These are phyloP conservation scores for Mycogona germanica DNA, from an alignment of 2,888 invertebrate genomes.

Conservation along the genomic window DNA sequence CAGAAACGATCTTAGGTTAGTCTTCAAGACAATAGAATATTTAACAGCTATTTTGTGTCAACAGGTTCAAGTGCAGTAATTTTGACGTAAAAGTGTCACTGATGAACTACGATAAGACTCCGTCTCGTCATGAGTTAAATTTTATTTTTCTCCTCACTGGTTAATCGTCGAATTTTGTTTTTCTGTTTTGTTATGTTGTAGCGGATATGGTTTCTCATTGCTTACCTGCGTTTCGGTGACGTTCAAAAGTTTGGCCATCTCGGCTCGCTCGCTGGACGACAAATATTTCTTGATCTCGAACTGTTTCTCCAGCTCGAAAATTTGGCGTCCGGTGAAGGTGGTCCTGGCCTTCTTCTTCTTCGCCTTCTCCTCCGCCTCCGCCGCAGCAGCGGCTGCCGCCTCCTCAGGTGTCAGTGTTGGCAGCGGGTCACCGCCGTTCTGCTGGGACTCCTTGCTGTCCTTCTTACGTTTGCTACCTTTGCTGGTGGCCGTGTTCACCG, in stretches of 20 bases:
- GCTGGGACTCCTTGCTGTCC: slow-evolving; percentile 13
- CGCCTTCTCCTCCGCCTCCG: slow-evolving; percentile 16
- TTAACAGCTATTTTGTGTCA: too few relatives aligned
- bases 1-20: too few relatives aligned
- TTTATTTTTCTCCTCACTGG: too few relatives aligned
- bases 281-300: slow-evolving; percentile 94
- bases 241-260: slow-evolving; percentile 84
- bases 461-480: slow-evolving; percentile 11
- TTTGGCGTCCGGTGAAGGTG: slow-evolving; percentile 90
- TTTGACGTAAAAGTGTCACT: too few relatives aligned
- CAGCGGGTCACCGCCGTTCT: slow-evolving; percentile 1
- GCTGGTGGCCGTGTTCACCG: slow-evolving; percentile 4
- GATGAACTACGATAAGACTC: too few relatives aligned
- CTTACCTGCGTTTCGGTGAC: slow-evolving; percentile 94
- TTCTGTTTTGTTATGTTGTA: too few relatives aligned
- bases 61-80: too few relatives aligned
- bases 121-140: too few relatives aligned
- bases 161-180: too few relatives aligned
- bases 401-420: too few relatives aligned
- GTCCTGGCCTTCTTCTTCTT: slow-evolving; percentile 66
- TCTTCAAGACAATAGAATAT: too few relatives aligned
- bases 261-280: slow-evolving; percentile 83
- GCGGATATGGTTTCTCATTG: slow-evolving; percentile 5
- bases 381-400: slow-evolving; percentile 1
- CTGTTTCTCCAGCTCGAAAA: slow-evolving; percentile 91